Percentiles rank a stretch among this genome's conserved stretches.
Conservation (phyloP, 1,140 invertebrate genomes). For the Pseudachorutes palmiensis region DNA sequence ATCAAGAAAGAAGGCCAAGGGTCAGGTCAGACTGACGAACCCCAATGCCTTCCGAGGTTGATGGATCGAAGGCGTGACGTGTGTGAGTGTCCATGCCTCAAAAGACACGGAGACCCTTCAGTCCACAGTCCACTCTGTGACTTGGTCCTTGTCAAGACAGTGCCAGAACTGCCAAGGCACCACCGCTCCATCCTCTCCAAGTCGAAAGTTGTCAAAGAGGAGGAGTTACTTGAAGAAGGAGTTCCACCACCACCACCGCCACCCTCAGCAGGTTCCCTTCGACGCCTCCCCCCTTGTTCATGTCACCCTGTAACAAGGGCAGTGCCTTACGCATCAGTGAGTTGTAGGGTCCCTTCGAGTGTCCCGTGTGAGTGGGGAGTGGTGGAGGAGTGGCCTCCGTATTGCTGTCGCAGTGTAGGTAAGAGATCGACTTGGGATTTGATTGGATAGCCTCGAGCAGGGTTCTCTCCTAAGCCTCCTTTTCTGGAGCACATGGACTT, state of each 20-base stretch:
- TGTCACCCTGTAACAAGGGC: too few species aligned
- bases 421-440: background rate
- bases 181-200: background rate
- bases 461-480: too few species aligned
- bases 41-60: background rate
- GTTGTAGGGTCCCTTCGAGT: too few species aligned
- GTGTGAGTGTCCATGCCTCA: background rate
- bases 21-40: background rate
- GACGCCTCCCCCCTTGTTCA: background rate
- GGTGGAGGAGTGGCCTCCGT: background rate
- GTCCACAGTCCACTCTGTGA: background rate
- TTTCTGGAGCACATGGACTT: too few species aligned
- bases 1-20: conserved; percentile 41
- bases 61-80: background rate
- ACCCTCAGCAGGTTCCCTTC: background rate
- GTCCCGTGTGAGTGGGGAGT: background rate
- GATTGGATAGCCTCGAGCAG: background rate
- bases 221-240: background rate
- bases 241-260: conserved; percentile 1
- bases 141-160: background rate
- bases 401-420: background rate
- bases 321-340: background rate
- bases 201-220: background rate
- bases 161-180: background rate
- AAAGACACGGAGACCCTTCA: too few species aligned